Percentiles rank a stretch among this genome's conserved stretches.
Conservation (phyloP, 2,113 vertebrate genomes). For the Indri indri region DNA sequence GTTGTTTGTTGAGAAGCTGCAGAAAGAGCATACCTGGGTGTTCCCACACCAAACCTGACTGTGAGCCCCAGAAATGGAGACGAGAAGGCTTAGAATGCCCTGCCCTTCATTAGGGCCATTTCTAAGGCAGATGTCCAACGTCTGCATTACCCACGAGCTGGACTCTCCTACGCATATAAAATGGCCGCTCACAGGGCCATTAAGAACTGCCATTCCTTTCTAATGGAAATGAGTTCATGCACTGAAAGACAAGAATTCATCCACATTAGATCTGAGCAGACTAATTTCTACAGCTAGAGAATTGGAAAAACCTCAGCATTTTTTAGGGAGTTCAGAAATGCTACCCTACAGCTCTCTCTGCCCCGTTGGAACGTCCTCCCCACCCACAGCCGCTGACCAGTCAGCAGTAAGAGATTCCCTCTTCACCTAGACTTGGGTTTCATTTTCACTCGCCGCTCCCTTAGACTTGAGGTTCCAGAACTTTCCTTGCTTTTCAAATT, state of each 20-base stretch:
- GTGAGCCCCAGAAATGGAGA: not conserved
- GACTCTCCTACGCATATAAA: not conserved
- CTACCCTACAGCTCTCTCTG: not conserved
- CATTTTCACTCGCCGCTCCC: not conserved
- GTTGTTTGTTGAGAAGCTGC: not conserved
- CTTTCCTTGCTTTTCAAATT: not conserved
- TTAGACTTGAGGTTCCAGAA: not conserved
- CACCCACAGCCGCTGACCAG: not conserved
- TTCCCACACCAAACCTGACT: not conserved
- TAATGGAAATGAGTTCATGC: not conserved
- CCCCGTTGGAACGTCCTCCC: not conserved
- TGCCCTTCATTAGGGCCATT: not conserved
- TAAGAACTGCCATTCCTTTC: not conserved
- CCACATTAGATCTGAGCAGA: not conserved
- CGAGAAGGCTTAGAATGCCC: not conserved
- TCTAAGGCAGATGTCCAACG: not conserved
- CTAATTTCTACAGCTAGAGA: not conserved
- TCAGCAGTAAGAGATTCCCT: not conserved
- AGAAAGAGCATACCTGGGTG: not conserved
- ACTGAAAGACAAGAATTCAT: not conserved
- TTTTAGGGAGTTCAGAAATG: not conserved
- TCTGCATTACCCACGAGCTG: not conserved
- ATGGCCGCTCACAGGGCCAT: accelerated
- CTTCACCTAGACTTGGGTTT: not conserved
- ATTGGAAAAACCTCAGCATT: not conserved